Evolutionary conservation across 1,140 invertebrate species (phyloP), one percentile per base, ranked within the genome.

Genomic region (Neodiprion virginianus): DNA sequence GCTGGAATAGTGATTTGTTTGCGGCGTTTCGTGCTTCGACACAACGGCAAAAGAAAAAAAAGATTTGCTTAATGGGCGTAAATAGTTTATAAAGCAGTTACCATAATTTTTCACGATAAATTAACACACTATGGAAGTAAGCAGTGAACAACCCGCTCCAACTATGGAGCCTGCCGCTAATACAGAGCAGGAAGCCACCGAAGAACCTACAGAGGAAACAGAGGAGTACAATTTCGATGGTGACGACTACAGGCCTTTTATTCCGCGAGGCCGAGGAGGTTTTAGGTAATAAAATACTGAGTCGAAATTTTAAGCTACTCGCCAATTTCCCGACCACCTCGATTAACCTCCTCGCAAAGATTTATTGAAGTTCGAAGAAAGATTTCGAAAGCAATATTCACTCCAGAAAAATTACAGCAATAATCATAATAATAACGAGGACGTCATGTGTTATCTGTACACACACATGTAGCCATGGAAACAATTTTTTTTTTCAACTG

Each of bases 241-340:
- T 17, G 87, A 88, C 7, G 87, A 88, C 49, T 88, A 88, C 69
- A 83, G 87, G 74, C 87, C 85, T 76, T 88, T 87, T 67, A 79
- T 86, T 70, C 87, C 85, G 9, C 80, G 87, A 21, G 87, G 87
- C 10, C 75, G 87, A 77, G 87, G 86, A 67, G 86, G 87, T 0
- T 88, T 87, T 70, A 86, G 87, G 87, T 88, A 79, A 76, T 74
- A 17, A 8, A 61, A 11, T 61, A 61, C 53, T 2, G 8, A 61
- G 28, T 40, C 0, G 28, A 40, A 40, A 40, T 1, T n/a, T 61
- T 40, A 40, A 40, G 4, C 28, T 40, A 40, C 28, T 40, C 28
- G 28, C 28, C 28, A 40, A 40, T 40, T 5, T 1, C 28, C 28
- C 28, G 5, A 40, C 28, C 2, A 2, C 28, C 28, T 40, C 2